Base-by-base conservation (phyloP, 1,140 invertebrate genomes). In the Heliconius nattereri region DNA sequence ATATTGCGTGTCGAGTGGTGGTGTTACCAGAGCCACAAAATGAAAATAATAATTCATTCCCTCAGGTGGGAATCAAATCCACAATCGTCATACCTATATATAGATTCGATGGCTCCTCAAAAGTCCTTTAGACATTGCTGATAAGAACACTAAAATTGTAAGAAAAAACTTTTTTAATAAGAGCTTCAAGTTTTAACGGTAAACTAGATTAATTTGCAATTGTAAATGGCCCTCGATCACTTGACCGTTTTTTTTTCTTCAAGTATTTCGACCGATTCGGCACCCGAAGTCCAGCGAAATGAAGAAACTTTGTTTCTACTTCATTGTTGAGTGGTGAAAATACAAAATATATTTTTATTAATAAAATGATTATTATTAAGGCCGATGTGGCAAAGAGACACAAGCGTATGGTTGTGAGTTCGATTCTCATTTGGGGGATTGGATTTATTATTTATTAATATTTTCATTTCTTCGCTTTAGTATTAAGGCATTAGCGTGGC, bases 151-250 rank as follows among this genome's bases (percentile, higher is more conserved):
- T 26, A 66, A 66, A 66, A 29, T 29, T 66, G n/a, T 29, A 66
- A 66, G 60, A 26, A 66, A 16, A 80, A 76, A 80, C 60, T 80
- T 80, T 80, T 80, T 80, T 73, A 80, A 80, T 80, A 80, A 80
- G 70, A 71, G 71, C 26, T 76, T 76, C 73, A 54, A 80, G 66
- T 45, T 76, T 60, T 26, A 76, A 76, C 78, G 45, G 66, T 76
- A 76, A 80, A 76, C 79, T 80, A 72, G 79, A 76, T 73, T 80
- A 72, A 80, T 80, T 80, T 80, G 79, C 79, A 73, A 80, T 80
- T 80, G 79, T 80, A 80, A 80, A 80, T 76, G 79, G 37, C 52
- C 75, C 75, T 75, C 71, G 79, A 80, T 80, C 79, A 80, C 75
- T 80, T 57, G 74, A 77, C n/a, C 19, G 73, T 23, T 71, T 76